Evolutionary conservation across 2,797 vertebrate genomes (phyloP).

Genomic region (Propithecus perrieri): DNA sequence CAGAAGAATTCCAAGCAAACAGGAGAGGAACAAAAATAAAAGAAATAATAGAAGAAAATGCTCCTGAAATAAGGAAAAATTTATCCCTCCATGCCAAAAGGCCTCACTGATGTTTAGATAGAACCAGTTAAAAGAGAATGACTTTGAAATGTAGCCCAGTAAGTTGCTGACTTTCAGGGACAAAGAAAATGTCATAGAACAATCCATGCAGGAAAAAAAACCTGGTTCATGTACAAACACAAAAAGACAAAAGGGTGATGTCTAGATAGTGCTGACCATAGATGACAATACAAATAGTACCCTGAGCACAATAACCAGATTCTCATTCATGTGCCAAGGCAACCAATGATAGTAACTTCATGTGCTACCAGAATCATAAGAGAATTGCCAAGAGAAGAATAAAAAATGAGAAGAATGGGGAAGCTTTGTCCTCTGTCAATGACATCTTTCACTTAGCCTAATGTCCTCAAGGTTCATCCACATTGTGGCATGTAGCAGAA

Average conservation of each 20-base stretch:
- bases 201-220: neutral
- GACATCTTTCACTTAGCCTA: neutral
- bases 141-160: neutral
- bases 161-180: neutral
- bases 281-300: neutral
- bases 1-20: neutral
- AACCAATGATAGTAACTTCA: neutral
- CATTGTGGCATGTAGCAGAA: neutral
- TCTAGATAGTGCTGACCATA: neutral
- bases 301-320: neutral
- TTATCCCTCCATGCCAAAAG: neutral
- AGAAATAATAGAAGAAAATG: constrained; percentile 10
- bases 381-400: neutral
- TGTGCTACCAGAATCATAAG: neutral
- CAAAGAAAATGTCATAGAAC: constrained; percentile 7
- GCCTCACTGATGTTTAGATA: neutral
- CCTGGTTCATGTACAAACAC: neutral
- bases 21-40: neutral
- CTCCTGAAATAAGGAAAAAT: neutral
- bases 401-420: neutral
- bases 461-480: neutral
- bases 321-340: neutral
- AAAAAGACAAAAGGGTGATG: neutral
- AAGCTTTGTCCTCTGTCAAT: too few relatives aligned
- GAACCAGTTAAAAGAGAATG: neutral